Evolutionary conservation across 1,140 invertebrate genomes (phyloP).

Genomic region (Phortica variegata): DNA sequence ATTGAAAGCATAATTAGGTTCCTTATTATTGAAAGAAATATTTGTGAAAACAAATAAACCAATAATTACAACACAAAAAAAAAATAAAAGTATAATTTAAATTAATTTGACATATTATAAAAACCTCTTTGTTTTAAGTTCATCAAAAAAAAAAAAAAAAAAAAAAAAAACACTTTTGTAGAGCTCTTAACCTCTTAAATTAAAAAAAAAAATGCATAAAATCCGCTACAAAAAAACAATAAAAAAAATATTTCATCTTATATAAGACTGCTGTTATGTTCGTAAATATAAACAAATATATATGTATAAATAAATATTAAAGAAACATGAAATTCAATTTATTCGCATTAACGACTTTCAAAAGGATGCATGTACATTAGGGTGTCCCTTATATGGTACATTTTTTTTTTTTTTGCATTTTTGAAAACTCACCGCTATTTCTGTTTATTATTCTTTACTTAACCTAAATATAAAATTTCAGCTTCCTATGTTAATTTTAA

Average conservation of each 20-base stretch:
- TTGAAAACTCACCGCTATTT: too few relatives aligned
- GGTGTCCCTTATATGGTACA: too few relatives aligned
- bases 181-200: slow-evolving; percentile 15
- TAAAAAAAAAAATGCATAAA: slow-evolving; percentile 6
- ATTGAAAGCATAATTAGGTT: too few relatives aligned
- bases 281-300: slow-evolving; percentile 56
- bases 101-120: slow-evolving; percentile 2
- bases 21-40: background rate
- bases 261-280: slow-evolving; percentile 58
- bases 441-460: too few relatives aligned
- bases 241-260: slow-evolving; percentile 54
- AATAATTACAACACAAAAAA: background rate
- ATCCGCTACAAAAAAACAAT: slow-evolving; percentile 49
- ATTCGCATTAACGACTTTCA: too few relatives aligned
- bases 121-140: slow-evolving; percentile 19
- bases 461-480: too few relatives aligned
- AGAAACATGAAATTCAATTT: slow-evolving; percentile 21
- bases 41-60: background rate
- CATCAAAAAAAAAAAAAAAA: slow-evolving; percentile 14
- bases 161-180: slow-evolving; percentile 26
- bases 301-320: slow-evolving; percentile 43
- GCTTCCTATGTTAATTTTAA: too few relatives aligned
- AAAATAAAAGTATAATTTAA: background rate
- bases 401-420: too few relatives aligned
- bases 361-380: too few relatives aligned